Percentiles rank a stretch among this genome's conserved stretches.
These are phyloP conservation scores for Netelia melanura DNA, from an alignment of 2,888 invertebrate genomes.

Conservation along the genomic window DNA sequence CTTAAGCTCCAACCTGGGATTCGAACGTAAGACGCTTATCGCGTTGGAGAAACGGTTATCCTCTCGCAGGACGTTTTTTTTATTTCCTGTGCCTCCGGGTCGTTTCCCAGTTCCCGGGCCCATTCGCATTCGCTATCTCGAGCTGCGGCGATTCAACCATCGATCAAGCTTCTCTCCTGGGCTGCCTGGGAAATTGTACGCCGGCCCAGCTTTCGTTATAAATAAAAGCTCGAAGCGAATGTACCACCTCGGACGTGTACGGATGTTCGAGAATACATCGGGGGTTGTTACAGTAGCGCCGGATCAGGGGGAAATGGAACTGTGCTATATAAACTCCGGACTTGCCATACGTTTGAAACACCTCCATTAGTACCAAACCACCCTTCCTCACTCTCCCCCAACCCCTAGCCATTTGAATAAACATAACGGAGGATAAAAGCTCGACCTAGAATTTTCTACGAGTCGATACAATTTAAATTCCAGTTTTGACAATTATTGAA, in stretches of 20 bases:
- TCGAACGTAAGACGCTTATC: conserved; percentile 73
- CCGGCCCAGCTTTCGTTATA: conserved; percentile 51
- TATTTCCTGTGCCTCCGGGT: background rate
- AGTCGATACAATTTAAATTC: too few species aligned
- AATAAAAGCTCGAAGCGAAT: conserved; percentile 55
- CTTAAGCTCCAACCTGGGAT: conserved; percentile 55
- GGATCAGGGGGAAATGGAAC: conserved; percentile 18
- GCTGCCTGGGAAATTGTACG: conserved; percentile 40
- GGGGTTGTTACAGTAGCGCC: conserved; percentile 14
- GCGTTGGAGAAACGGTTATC: conserved; percentile 38
- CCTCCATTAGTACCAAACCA: too few species aligned
- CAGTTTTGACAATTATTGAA: too few species aligned
- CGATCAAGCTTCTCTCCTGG: conserved; percentile 69
- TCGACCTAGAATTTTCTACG: too few species aligned
- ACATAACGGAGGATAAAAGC: too few species aligned
- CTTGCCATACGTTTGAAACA: too few species aligned
- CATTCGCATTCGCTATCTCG: conserved; percentile 17
- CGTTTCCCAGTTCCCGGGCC: conserved; percentile 7
- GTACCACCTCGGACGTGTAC: conserved; percentile 40
- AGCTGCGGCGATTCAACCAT: conserved; percentile 62
- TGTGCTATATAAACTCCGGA: background rate
- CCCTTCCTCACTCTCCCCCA: too few species aligned
- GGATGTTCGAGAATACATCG: conserved; percentile 54
- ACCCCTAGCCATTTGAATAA: too few species aligned
- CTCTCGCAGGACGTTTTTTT: background rate